Evolutionary conservation across 2,888 invertebrate genomes (phyloP).

Genomic region (Busseola fusca): DNA sequence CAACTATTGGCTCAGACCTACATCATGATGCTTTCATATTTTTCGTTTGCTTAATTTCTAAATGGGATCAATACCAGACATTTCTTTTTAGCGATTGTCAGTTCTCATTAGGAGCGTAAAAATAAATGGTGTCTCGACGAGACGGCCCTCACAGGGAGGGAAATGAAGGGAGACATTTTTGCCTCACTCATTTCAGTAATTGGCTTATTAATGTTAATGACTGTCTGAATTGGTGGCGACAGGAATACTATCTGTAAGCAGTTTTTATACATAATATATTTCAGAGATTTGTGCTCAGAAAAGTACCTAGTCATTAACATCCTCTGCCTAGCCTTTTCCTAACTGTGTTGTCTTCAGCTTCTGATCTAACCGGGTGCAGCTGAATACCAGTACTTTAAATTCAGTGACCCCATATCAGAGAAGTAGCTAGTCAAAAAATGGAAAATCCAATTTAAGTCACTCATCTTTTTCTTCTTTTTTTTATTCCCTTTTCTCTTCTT

Average conservation of each 20-base stretch:
- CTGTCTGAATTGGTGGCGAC: conserved; percentile 49
- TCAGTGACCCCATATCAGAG: background rate
- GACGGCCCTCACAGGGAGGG: conserved; percentile 66
- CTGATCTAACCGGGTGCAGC: background rate
- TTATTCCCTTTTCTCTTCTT: too few species aligned
- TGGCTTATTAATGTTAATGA: conserved; percentile 69
- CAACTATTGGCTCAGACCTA: conserved; percentile 4
- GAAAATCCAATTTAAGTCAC: background rate
- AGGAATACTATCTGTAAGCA: conserved; percentile 19
- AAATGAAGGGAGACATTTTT: conserved; percentile 62
- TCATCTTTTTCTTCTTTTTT: too few species aligned
- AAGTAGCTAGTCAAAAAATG: background rate
- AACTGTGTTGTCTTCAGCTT: background rate
- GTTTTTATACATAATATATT: conserved; percentile 9
- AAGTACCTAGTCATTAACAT: background rate
- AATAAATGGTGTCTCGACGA: conserved; percentile 80
- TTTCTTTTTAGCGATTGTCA: conserved; percentile 75
- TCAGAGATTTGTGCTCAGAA: conserved; percentile 6
- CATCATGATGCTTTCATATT: conserved; percentile 21
- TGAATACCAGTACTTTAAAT: background rate
- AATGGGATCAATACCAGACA: conserved; percentile 70
- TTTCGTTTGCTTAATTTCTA: conserved; percentile 46
- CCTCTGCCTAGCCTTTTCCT: background rate
- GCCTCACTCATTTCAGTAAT: conserved; percentile 71
- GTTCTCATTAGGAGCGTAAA: conserved; percentile 83